Conservation (phyloP, 2,113 vertebrate species). For the Lampris incognitus region DNA sequence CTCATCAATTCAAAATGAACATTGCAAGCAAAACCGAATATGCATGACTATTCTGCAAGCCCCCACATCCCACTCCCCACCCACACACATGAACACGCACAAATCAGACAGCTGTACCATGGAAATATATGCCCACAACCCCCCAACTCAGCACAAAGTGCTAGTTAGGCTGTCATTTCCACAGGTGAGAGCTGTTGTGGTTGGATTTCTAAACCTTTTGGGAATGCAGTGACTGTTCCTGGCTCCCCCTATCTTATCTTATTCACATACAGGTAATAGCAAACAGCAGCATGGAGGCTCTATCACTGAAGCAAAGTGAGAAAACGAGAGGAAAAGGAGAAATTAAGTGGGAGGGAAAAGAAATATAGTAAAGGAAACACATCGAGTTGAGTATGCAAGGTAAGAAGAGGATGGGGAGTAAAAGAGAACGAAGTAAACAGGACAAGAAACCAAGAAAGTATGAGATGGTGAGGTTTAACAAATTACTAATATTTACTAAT, state of each 20-base stretch:
- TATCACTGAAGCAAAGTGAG: not conserved
- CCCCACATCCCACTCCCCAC: not conserved
- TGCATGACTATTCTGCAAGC: not conserved
- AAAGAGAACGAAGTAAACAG: too few species aligned
- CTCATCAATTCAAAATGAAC: too few species aligned
- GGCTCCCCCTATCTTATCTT: constrained; percentile 15
- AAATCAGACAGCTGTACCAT: not conserved
- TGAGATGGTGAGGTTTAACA: too few species aligned
- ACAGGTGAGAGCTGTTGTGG: constrained; percentile 14
- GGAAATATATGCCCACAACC: not conserved
- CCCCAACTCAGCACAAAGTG: constrained; percentile 6
- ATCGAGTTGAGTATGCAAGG: too few species aligned
- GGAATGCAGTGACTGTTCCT: constrained; percentile 40
- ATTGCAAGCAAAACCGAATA: not conserved
- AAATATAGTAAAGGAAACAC: not conserved
- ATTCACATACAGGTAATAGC: not conserved
- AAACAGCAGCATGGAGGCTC: not conserved
- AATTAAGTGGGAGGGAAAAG: not conserved
- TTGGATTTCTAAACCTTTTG: constrained; percentile 42
- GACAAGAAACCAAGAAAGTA: too few species aligned
- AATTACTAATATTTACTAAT: too few species aligned
- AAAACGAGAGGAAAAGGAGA: not conserved
- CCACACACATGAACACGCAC: constrained; percentile 2
- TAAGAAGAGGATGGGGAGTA: too few species aligned
- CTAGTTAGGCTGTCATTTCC: constrained; percentile 35